These are phyloP conservation scores for Diabrotica virgifera DNA, from an alignment of 1,140 invertebrate genomes.

Conservation along the genomic window DNA sequence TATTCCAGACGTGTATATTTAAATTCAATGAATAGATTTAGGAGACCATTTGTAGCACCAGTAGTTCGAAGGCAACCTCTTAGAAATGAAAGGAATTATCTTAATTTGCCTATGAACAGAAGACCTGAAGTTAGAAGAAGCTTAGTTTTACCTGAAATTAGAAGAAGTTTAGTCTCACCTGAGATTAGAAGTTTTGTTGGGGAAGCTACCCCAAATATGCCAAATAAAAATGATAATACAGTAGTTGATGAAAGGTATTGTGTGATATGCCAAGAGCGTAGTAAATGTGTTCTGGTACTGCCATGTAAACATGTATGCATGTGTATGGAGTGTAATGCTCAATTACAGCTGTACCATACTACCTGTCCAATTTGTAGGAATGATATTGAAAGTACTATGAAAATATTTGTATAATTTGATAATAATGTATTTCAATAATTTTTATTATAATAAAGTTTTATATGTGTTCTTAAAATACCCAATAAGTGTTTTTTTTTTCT, in stretches of 20 bases:
- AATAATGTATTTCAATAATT: no score
- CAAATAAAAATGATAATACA: constrained; percentile 6
- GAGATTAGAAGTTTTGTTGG: background rate
- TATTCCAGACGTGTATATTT: background rate
- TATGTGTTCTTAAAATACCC: no score
- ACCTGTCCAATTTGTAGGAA: constrained; percentile 35
- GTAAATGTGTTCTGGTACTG: constrained; percentile 32
- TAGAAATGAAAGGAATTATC: constrained; percentile 6
- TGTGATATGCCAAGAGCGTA: constrained; percentile 34
- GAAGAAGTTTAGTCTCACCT: no score
- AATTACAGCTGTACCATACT: constrained; percentile 28
- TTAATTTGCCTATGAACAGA: background rate
- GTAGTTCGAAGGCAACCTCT: background rate
- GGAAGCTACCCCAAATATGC: background rate
- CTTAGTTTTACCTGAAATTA: constrained; percentile 9
- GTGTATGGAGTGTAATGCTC: constrained; percentile 30
- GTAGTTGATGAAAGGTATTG: constrained; percentile 24
- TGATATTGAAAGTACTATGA: constrained; percentile 31
- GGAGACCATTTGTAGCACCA: background rate
- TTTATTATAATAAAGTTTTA: no score
- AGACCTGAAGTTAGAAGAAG: constrained; percentile 12
- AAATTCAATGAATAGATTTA: background rate
- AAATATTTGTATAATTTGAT: constrained; percentile 26
- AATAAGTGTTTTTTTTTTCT: no score
- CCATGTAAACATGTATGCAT: constrained; percentile 35